These are phyloP conservation scores for Conops quadrifasciatus DNA, from an alignment of 2,888 invertebrate species.

Conservation along the genomic window DNA sequence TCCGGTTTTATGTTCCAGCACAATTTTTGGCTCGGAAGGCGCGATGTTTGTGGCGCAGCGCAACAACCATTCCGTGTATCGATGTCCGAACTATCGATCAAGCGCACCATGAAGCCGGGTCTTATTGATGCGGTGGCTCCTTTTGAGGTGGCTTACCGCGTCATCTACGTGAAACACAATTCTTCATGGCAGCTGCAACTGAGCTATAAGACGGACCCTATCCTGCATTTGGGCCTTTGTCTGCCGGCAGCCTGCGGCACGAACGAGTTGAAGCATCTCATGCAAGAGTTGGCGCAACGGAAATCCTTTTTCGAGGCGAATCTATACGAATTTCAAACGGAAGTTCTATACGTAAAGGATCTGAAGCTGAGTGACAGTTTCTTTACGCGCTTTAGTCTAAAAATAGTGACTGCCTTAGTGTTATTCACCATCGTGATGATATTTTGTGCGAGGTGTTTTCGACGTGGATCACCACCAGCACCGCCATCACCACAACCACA, in stretches of 20 bases:
- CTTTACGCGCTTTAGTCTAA: neutral
- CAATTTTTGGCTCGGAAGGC: conserved; percentile 70
- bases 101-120: conserved; percentile 57
- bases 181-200: conserved; percentile 45
- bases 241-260: conserved; percentile 65
- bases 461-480: neutral
- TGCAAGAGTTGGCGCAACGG: conserved; percentile 50
- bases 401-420: neutral
- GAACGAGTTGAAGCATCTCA: conserved; percentile 56
- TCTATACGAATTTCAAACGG: conserved; percentile 55
- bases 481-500: neutral
- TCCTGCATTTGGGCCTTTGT: conserved; percentile 67
- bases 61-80: conserved; percentile 56
- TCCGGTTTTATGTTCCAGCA: conserved; percentile 69
- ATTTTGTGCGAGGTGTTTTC: neutral
- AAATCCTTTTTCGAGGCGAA: conserved; percentile 52
- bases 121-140: conserved; percentile 59
- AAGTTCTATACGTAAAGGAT: conserved; percentile 61
- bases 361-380: conserved; percentile 43
- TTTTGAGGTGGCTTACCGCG: conserved; percentile 61
- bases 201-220: conserved; percentile 49
- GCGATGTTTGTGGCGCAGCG: conserved; percentile 66
- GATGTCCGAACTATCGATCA: conserved; percentile 56
- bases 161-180: conserved; percentile 61
- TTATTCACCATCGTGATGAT: neutral